phyloP scores from a whole-genome alignment of 1,140 invertebrate species.

The Trialeurodes vaporariorum region DNA sequence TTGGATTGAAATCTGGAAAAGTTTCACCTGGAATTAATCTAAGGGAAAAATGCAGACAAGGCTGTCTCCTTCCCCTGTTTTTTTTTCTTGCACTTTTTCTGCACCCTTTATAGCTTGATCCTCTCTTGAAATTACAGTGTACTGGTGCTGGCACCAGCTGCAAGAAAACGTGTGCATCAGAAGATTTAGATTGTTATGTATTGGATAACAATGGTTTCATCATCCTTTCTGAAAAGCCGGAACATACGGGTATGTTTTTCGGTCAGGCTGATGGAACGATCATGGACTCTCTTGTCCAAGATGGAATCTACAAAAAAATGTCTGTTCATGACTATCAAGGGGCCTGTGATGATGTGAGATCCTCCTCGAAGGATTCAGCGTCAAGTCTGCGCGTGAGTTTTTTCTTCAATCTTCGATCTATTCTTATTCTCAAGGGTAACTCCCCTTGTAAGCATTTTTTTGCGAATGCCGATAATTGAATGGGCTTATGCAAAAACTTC shows the following conservation, averaged over 20 bases:
- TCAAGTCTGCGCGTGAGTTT: no score
- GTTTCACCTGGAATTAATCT: no score
- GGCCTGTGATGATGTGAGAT: slow-evolving; percentile 62
- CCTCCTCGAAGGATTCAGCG: slow-evolving; percentile 46
- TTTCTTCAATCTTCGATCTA: no score
- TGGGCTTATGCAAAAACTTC: no score
- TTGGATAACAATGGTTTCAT: slow-evolving; percentile 88
- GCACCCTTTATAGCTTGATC: no score
- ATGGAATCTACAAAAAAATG: slow-evolving; percentile 75
- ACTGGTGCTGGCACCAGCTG: slow-evolving; percentile 48
- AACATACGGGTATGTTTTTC: slow-evolving; percentile 79
- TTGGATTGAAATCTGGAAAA: no score
- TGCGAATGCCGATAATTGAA: no score
- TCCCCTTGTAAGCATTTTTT: no score
- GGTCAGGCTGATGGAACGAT: slow-evolving; percentile 90
- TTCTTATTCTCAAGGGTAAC: no score
- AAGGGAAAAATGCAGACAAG: no score
- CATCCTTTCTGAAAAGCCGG: slow-evolving; percentile 72
- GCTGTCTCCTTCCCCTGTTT: no score
- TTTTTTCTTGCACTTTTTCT: no score
- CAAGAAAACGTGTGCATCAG: slow-evolving; percentile 71
- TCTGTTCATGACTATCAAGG: slow-evolving; percentile 81
- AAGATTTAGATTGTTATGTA: slow-evolving; percentile 80
- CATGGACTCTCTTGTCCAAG: slow-evolving; percentile 83
- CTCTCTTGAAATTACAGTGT: slow-evolving; percentile 43